Conservation (phyloP, 2,797 vertebrate species). For the Phylloscopus collybita region DNA sequence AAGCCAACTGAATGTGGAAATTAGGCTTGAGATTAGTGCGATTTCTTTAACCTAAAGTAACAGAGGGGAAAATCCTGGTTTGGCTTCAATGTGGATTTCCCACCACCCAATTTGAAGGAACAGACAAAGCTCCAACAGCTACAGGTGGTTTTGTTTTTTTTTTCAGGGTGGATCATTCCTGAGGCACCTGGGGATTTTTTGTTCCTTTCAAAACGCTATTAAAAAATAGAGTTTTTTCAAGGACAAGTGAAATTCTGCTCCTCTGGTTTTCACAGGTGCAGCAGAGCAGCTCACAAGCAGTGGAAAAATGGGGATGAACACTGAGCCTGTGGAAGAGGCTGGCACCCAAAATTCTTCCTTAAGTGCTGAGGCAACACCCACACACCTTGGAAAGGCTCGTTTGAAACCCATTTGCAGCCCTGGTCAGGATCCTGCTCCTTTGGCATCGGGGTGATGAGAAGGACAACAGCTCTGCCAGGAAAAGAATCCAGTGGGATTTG, state of each 20-base stretch:
- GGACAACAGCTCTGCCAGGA: background rate
- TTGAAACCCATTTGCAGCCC: background rate
- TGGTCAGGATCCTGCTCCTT: background rate
- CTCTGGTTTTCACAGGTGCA: background rate
- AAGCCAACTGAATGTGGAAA: background rate
- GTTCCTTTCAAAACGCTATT: background rate
- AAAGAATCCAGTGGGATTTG: background rate
- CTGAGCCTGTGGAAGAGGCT: background rate
- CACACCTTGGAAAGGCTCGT: background rate
- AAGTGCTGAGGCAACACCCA: background rate
- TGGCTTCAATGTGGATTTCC: background rate
- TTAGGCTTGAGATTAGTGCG: background rate
- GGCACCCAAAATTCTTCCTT: background rate
- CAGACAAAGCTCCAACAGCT: background rate
- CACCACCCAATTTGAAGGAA: background rate
- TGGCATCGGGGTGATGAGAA: background rate
- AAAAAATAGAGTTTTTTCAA: background rate
- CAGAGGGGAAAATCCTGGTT: background rate
- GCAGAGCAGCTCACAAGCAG: background rate
- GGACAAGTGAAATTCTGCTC: background rate
- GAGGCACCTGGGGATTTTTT: constrained; percentile 31
- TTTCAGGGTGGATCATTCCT: background rate
- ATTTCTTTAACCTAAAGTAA: background rate
- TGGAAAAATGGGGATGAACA: background rate
- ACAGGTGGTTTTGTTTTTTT: background rate